Evolutionary conservation across 2,113 vertebrate genomes (phyloP), one percentile per base, ranked within the genome.

Genomic region (Anthoscopus minutus): DNA sequence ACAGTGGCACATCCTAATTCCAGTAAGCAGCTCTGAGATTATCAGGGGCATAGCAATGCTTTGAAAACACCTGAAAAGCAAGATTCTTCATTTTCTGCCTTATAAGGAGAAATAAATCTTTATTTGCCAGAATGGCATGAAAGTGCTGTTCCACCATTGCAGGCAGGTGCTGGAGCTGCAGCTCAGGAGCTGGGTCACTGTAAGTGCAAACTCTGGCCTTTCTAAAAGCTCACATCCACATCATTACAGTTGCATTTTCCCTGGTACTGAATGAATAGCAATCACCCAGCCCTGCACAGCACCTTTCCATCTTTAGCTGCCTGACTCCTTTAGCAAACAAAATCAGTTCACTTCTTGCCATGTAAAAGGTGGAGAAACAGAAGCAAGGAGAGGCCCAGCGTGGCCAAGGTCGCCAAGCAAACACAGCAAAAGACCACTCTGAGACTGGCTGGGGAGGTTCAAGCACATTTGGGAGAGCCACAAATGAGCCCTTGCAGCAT

Each of bases 31-130:
- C 27, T 53, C 40, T 1, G 1, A 66, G 8, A 15, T 14, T 5
- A 38, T 20, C 19, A 23, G 0, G 10, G 57, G 7, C 27, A 56
- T 1, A 23, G 0, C 4, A 24, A 44, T 37, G 15, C 35, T 88
- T 72, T 67, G n/a, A 67, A 82, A 85, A 40, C 0, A 4, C 7
- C 60, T 64, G 27, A 53, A 40, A 70, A 61, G 9, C 6, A 40
- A 72, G 16, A 58, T 31, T 56, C 47, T 71, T 81, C 11, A 37
- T 47, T 11, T 81, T 40, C 56, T 89, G 30, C 47, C 48, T 84
- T 51, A 16, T 4, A 54, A 87, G 21, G 33, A 70, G 30, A 90
- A 93, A 50, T 6, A 74, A 40, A 48, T 25, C 19, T 33, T 76
- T 42, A n/a, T 54, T 48, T 67, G 24, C 25, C 28, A 62, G 81